Conservation (phyloP, 2,113 vertebrate genomes). For the Zosterops japonicus region DNA sequence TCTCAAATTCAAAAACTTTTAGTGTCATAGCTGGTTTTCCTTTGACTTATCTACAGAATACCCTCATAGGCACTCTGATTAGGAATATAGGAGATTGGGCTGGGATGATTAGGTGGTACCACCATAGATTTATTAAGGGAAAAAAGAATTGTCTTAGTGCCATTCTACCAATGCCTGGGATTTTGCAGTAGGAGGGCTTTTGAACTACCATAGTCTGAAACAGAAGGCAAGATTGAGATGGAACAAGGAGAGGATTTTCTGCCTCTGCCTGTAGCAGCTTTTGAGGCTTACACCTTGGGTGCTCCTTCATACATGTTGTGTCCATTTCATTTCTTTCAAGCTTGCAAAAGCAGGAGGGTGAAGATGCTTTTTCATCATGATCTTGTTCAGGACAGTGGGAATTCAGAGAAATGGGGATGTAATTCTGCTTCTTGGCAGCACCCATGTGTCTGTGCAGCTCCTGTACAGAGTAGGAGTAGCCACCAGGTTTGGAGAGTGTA, state of each 20-base stretch:
- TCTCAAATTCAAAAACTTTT: neutral
- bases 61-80: neutral
- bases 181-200: neutral
- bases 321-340: neutral
- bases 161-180: neutral
- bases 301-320: neutral
- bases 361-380: neutral
- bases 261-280: neutral
- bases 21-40: neutral
- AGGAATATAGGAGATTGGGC: neutral
- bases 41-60: neutral
- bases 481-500: neutral
- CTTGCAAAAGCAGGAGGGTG: neutral
- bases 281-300: neutral
- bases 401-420: neutral
- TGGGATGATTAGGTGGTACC: neutral
- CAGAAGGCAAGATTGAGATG: neutral
- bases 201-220: neutral
- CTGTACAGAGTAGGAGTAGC: neutral
- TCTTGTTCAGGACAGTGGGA: neutral
- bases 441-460: fast-evolving
- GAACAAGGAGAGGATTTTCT: neutral
- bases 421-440: neutral
- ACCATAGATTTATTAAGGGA: neutral
- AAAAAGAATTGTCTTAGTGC: neutral